A percentile compares a stretch with the other conserved stretches of the same genome.
Conservation (phyloP, 2,888 invertebrate species). For the Meiosimyza decipiens region DNA sequence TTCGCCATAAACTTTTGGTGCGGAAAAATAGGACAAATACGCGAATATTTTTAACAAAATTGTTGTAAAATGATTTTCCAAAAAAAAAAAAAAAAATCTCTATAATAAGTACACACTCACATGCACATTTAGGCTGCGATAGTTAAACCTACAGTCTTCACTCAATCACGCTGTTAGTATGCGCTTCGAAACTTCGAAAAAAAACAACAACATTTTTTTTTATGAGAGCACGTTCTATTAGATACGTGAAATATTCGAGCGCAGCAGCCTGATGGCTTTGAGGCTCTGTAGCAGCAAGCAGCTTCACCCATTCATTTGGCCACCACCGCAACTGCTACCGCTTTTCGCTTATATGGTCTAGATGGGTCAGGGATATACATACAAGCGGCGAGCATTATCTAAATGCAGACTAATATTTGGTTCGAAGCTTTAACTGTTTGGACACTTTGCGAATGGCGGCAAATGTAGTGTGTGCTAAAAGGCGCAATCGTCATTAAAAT, state of each 20-base stretch:
- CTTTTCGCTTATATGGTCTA: background rate
- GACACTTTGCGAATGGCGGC: no score
- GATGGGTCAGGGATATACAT: slow-evolving; percentile 7
- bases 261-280: slow-evolving; percentile 40
- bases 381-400: background rate
- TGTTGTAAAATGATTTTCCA: background rate
- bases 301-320: slow-evolving; percentile 7
- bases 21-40: background rate
- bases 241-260: slow-evolving; percentile 60
- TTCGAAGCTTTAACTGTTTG: no score
- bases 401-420: background rate
- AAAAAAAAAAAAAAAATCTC: background rate
- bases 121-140: background rate
- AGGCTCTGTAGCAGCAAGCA: background rate
- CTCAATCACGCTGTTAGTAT: slow-evolving; percentile 11
- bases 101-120: background rate
- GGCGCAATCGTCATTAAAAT: slow-evolving; percentile 30
- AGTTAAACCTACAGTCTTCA: slow-evolving; percentile 4
- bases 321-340: background rate
- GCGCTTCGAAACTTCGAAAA: background rate
- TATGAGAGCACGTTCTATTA: slow-evolving; percentile 63
- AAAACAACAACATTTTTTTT: slow-evolving; percentile 42
- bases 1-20: no score
- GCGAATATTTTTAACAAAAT: background rate
- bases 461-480: background rate